A percentile compares a stretch with the other conserved stretches of the same genome.
phyloP scores from a whole-genome alignment of 2,797 vertebrate species.

The Botia almorhae region DNA sequence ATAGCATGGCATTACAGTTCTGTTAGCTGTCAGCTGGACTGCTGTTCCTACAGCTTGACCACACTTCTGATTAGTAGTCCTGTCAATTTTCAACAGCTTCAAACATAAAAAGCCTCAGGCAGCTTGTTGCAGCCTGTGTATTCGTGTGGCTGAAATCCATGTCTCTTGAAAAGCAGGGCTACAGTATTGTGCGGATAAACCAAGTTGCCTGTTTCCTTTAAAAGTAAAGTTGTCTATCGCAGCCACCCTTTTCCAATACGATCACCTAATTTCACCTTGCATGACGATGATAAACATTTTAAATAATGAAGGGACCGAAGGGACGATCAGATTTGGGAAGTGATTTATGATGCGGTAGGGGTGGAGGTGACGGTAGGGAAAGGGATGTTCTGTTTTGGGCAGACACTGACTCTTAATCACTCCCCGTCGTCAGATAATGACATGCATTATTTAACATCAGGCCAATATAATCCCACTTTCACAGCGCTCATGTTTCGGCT shows the following conservation, averaged over 20 bases:
- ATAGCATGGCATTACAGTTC: slow-evolving; percentile 47
- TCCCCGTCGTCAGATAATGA: slow-evolving; percentile 58
- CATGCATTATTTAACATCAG: slow-evolving; percentile 66
- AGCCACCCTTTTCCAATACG: background rate
- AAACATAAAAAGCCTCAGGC: slow-evolving; percentile 54
- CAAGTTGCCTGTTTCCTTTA: slow-evolving; percentile 8
- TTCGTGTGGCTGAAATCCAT: slow-evolving; percentile 44
- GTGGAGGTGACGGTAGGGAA: slow-evolving; percentile 50
- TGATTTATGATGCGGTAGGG: slow-evolving; percentile 57
- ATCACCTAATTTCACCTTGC: slow-evolving; percentile 44
- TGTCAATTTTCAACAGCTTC: slow-evolving; percentile 56
- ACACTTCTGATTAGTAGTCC: slow-evolving; percentile 56
- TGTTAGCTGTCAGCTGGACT: slow-evolving; percentile 50
- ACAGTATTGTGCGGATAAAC: slow-evolving; percentile 21
- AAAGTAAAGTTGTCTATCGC: background rate
- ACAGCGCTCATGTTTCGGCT: slow-evolving; percentile 39
- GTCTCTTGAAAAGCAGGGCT: slow-evolving; percentile 26
- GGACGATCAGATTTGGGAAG: slow-evolving; percentile 59
- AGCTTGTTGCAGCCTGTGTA: slow-evolving; percentile 45
- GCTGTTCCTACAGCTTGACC: slow-evolving; percentile 48
- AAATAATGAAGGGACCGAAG: slow-evolving; percentile 44
- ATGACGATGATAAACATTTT: slow-evolving; percentile 43
- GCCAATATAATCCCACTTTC: slow-evolving; percentile 50
- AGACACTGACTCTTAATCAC: slow-evolving; percentile 58
- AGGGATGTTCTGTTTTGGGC: slow-evolving; percentile 49